Percentiles rank a stretch among this genome's conserved stretches.
These are phyloP conservation scores for Thripadectes ignobilis DNA, from an alignment of 2,797 vertebrate genomes.

Conservation along the genomic window DNA sequence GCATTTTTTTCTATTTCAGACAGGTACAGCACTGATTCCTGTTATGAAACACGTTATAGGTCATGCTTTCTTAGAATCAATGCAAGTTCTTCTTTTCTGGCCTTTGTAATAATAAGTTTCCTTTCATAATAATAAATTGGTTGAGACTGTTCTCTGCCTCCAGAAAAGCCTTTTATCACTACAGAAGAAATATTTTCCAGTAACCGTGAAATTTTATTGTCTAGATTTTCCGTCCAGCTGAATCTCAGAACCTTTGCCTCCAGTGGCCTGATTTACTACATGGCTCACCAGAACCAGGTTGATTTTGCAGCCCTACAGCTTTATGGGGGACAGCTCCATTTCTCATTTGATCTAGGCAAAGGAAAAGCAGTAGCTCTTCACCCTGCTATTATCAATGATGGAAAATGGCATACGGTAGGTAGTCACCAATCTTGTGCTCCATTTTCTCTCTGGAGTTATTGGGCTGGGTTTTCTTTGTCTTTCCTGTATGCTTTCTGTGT, in stretches of 20 bases:
- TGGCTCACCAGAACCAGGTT: slow-evolving; percentile 86
- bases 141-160: not conserved
- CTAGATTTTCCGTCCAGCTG: slow-evolving; percentile 85
- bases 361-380: slow-evolving; percentile 81
- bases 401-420: slow-evolving; percentile 90
- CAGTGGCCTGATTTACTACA: slow-evolving; percentile 86
- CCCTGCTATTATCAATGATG: slow-evolving; percentile 79
- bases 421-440: not conserved
- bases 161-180: not conserved
- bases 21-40: not conserved
- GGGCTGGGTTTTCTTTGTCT: not conserved
- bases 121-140: not conserved
- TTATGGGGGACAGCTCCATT: slow-evolving; percentile 77
- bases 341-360: slow-evolving; percentile 91
- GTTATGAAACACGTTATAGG: not conserved
- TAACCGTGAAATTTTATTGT: slow-evolving; percentile 29
- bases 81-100: not conserved
- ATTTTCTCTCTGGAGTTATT: not conserved
- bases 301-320: slow-evolving; percentile 87
- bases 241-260: slow-evolving; percentile 82
- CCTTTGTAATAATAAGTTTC: not conserved
- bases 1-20: not conserved
- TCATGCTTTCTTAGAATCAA: not conserved
- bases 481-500: not conserved
- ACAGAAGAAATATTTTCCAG: not conserved